These are phyloP conservation scores for Allobates femoralis DNA, from an alignment of 2,797 vertebrate genomes.

Conservation along the genomic window DNA sequence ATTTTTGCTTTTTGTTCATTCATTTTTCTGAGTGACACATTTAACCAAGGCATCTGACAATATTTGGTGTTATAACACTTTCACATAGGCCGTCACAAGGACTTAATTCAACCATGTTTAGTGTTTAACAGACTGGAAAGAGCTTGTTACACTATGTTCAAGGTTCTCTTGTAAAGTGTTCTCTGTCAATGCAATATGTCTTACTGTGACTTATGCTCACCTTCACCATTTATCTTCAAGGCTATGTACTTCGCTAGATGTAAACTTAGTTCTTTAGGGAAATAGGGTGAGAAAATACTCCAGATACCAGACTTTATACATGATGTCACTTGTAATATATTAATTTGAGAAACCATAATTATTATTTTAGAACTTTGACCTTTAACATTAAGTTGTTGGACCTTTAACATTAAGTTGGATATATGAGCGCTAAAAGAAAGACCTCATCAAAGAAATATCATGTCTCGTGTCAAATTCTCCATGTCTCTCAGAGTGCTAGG, in stretches of 20 bases:
- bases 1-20: not conserved
- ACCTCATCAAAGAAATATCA: not conserved
- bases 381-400: not conserved
- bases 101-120: conserved; percentile 17
- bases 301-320: not conserved
- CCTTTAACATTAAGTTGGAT: not conserved
- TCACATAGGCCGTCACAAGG: conserved; percentile 33
- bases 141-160: conserved; percentile 36
- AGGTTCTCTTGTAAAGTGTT: conserved; percentile 4
- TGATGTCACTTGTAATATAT: not conserved
- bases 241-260: not conserved
- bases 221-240: conserved; percentile 13
- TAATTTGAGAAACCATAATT: not conserved
- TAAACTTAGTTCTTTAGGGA: not conserved
- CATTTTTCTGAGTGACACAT: conserved; percentile 44
- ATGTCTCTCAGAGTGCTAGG: not conserved
- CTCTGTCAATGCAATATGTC: conserved; percentile 7
- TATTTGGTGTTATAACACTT: conserved; percentile 8
- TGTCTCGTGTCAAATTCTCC: not conserved
- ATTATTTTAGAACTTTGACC: not conserved
- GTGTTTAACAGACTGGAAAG: conserved; percentile 44
- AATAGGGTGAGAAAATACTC: not conserved
- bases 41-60: conserved; percentile 36
- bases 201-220: conserved; percentile 13
- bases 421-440: not conserved